phyloP scores from a whole-genome alignment of 2,888 invertebrate genomes.

The Drepana falcataria region DNA sequence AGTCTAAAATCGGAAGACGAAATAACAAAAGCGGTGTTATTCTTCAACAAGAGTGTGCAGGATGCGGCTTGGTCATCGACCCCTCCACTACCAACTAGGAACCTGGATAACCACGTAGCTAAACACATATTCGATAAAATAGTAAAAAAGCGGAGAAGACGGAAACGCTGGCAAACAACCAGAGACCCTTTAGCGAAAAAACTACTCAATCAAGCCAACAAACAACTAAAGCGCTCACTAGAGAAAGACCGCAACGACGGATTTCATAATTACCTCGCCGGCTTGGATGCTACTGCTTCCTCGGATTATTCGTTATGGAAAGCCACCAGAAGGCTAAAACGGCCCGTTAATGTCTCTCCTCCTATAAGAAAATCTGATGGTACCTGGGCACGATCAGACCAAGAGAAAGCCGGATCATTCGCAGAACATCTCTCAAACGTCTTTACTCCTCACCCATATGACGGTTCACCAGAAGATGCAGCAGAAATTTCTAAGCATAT shows the following conservation, averaged over 20 bases:
- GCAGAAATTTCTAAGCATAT: neutral
- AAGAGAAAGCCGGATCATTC: neutral
- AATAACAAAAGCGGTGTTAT: constrained; percentile 4
- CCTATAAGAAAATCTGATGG: constrained; percentile 1
- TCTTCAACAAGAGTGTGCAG: constrained; percentile 5
- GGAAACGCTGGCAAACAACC: neutral
- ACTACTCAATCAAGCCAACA: neutral
- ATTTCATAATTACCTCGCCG: constrained; percentile 1
- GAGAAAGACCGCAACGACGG: constrained; percentile 1
- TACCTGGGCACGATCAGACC: constrained; percentile 1
- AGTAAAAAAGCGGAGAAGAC: neutral
- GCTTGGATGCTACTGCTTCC: constrained; percentile 3
- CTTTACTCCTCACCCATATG: neutral
- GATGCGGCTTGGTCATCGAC: constrained; percentile 2
- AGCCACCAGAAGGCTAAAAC: constrained; percentile 7
- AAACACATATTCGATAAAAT: too few relatives aligned
- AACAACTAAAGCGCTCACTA: neutral
- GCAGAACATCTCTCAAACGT: neutral
- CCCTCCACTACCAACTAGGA: neutral
- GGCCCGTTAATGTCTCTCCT: constrained; percentile 3
- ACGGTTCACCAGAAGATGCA: neutral
- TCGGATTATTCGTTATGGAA: constrained; percentile 7
- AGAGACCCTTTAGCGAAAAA: neutral
- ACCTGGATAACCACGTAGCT: neutral
- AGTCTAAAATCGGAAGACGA: constrained; percentile 7